These are phyloP conservation scores for Scrobipalpa costella DNA, from an alignment of 2,888 invertebrate species.

Conservation along the genomic window DNA sequence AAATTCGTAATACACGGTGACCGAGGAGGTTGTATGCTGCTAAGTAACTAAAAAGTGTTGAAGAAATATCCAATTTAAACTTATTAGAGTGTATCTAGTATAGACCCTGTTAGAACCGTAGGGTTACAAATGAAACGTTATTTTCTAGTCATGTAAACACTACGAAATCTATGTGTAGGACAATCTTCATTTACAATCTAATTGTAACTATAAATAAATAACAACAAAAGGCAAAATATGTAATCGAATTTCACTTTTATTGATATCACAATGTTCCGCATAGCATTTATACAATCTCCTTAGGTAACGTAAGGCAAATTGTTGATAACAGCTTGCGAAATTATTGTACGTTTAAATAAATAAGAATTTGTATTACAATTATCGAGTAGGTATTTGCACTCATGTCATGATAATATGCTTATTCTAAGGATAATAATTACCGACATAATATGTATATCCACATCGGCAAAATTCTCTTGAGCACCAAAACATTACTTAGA, in stretches of 20 bases:
- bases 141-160: conserved; percentile 23
- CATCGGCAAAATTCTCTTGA: conserved; percentile 54
- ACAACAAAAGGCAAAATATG: conserved; percentile 3
- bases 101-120: not conserved
- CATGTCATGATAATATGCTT: conserved; percentile 62
- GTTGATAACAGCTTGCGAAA: conserved; percentile 60
- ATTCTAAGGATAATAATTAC: conserved; percentile 51
- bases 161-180: conserved; percentile 19
- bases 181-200: conserved; percentile 9
- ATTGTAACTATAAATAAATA: conserved; percentile 9
- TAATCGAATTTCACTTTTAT: not conserved
- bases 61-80: not conserved
- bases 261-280: conserved; percentile 9
- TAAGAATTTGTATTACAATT: conserved; percentile 71
- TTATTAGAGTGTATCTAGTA: not conserved
- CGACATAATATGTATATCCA: conserved; percentile 39
- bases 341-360: conserved; percentile 48
- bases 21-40: conserved; percentile 57
- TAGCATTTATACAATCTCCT: conserved; percentile 43
- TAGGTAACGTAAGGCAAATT: conserved; percentile 39
- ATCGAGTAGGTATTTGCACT: conserved; percentile 68
- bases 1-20: conserved; percentile 60
- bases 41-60: not conserved
- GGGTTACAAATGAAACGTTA: conserved; percentile 10
- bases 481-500: conserved; percentile 31